Conservation (phyloP, 2,797 vertebrate species). For the Tachyglossus aculeatus region DNA sequence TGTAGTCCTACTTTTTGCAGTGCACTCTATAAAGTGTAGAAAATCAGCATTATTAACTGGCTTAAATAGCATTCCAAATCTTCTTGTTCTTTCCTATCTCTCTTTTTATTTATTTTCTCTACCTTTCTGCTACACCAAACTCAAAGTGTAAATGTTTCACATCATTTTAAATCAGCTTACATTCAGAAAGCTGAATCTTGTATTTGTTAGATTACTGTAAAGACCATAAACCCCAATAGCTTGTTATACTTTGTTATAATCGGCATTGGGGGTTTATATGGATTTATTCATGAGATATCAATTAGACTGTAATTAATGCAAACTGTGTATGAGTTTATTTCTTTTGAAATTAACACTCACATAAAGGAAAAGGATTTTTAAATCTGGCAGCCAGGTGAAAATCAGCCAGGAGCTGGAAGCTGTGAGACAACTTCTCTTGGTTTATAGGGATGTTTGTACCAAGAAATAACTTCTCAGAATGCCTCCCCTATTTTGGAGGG, state of each 20-base stretch:
- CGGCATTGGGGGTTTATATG: background rate
- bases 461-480: constrained; percentile 13
- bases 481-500: too few species aligned
- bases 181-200: background rate
- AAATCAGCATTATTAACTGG: too few species aligned
- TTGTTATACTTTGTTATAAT: background rate
- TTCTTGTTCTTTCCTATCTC: too few species aligned
- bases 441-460: constrained; percentile 34
- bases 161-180: background rate
- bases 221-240: background rate
- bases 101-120: background rate
- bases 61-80: too few species aligned
- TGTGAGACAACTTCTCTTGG: background rate
- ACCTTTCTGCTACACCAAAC: background rate
- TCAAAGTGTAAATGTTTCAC: background rate
- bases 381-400: background rate
- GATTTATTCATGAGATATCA: constrained; percentile 10
- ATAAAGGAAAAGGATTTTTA: background rate
- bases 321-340: background rate
- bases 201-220: background rate
- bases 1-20: too few species aligned
- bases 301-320: background rate
- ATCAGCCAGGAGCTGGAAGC: background rate
- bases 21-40: too few species aligned
- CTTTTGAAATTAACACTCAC: background rate